Percentiles rank a stretch among this genome's conserved stretches.
Conservation (phyloP, 2,797 vertebrate genomes). For the Enteromius mattozi region DNA sequence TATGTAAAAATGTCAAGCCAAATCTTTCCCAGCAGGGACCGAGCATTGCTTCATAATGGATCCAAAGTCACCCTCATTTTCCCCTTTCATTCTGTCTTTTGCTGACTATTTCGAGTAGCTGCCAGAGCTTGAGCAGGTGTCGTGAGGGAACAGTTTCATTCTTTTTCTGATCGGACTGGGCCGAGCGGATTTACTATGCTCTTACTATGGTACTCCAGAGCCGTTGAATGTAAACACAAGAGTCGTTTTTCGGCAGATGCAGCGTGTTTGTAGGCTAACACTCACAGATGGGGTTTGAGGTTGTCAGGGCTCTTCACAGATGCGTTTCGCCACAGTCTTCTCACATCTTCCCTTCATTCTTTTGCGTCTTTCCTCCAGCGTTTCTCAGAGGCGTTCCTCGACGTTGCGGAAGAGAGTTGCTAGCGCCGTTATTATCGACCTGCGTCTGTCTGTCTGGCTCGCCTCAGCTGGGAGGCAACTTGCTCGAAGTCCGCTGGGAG, state of each 20-base stretch:
- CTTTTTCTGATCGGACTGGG: slow-evolving; percentile 46
- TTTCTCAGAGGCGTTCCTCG: slow-evolving; percentile 18
- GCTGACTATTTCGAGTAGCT: slow-evolving; percentile 32
- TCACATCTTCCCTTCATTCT: slow-evolving; percentile 32
- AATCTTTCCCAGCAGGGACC: slow-evolving; percentile 51
- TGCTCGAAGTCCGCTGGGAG: slow-evolving; percentile 41
- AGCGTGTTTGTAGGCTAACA: neutral
- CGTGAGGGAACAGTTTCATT: slow-evolving; percentile 36
- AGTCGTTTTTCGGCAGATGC: neutral
- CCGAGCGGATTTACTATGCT: slow-evolving; percentile 29
- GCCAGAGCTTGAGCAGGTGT: slow-evolving; percentile 47
- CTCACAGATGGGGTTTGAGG: neutral
- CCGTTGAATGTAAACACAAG: slow-evolving; percentile 8
- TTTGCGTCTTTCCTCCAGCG: neutral
- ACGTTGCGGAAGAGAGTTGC: slow-evolving; percentile 28
- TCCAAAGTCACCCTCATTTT: slow-evolving; percentile 46
- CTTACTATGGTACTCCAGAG: slow-evolving; percentile 26
- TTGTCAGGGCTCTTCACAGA: slow-evolving; percentile 22
- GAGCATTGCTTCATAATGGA: slow-evolving; percentile 50
- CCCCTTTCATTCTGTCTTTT: slow-evolving; percentile 34
- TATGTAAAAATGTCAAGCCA: slow-evolving; percentile 58
- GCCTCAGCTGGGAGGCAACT: slow-evolving; percentile 36
- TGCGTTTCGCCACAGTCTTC: slow-evolving; percentile 43
- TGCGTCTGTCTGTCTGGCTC: slow-evolving; percentile 43
- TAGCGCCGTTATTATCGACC: slow-evolving; percentile 54